phyloP scores from a whole-genome alignment of 2,888 invertebrate species.

The Brassicogethes aeneus region DNA sequence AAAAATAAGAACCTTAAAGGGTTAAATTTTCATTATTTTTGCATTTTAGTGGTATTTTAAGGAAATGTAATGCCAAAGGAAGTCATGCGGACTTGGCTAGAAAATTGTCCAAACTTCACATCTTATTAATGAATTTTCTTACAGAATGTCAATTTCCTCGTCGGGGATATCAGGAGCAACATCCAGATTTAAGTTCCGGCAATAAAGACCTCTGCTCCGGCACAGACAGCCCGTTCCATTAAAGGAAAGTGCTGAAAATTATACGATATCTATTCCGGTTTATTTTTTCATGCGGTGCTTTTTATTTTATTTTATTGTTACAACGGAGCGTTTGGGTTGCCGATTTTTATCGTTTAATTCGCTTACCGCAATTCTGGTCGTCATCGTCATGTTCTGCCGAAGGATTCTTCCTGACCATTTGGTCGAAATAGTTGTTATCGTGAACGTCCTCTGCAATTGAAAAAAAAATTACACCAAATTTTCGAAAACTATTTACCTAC shows the following conservation, averaged over 20 bases:
- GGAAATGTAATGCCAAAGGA: too few relatives aligned
- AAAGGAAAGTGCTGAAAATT: conserved; percentile 26
- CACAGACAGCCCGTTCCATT: conserved; percentile 37
- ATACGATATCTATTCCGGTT: too few relatives aligned
- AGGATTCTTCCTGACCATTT: conserved; percentile 42
- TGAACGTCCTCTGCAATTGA: conserved; percentile 29
- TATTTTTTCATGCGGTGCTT: too few relatives aligned
- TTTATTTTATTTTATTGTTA: too few relatives aligned
- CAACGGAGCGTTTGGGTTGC: too few relatives aligned
- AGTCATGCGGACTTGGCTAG: too few relatives aligned
- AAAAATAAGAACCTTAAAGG: too few relatives aligned
- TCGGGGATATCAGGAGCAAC: conserved; percentile 36
- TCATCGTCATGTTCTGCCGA: conserved; percentile 43
- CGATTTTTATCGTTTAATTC: too few relatives aligned
- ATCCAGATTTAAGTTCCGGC: conserved; percentile 37
- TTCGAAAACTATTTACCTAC: too few relatives aligned
- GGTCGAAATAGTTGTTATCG: conserved; percentile 41
- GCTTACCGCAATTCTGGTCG: conserved; percentile 40
- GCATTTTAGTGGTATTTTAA: too few relatives aligned
- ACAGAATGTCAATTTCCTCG: conserved; percentile 37
- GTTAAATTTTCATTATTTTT: too few relatives aligned
- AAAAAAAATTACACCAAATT: too few relatives aligned
- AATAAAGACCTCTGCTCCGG: conserved; percentile 38
- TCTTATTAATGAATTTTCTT: conserved; percentile 24
- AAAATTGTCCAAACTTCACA: conserved; percentile 8